Base-by-base conservation (phyloP, 2,888 invertebrate genomes). In the Euplagia quadripunctaria region DNA sequence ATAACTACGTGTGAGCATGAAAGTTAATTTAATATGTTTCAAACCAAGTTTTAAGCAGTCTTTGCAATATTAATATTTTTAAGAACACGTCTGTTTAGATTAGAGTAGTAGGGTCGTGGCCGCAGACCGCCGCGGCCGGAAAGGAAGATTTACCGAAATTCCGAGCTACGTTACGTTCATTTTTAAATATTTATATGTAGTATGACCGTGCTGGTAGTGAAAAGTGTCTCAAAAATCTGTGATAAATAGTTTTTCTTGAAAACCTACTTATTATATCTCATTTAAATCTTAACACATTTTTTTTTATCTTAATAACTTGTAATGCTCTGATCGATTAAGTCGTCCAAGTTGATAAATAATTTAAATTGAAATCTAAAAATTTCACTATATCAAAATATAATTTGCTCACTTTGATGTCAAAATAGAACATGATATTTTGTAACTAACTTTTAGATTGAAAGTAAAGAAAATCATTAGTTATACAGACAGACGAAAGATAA, bases 131-230 rank as follows among this genome's bases (percentile, higher is more conserved):
- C 86, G 90, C 79, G 91, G 89, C 93, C 93, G 93, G 94, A 94
- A 94, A 91, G 89, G 86, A 90, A 92, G 89, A 92, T 89, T 89
- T 91, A 88, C 88, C 90, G 87, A 89, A 91, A 90, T 90, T 89
- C 83, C 82, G 85, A 86, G 89, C 85, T 86, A 86, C 87, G 84
- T 84, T 87, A 86, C 89, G 88, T 88, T 80, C 83, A 86, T 87
- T 87, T 86, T 89, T 85, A 86, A 89, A 89, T 89, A 89, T 89
- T 91, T 86, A 90, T 87, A 85, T 81, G 82, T 78, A 86, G 83
- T 78, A 86, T 78, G 81, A 61, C 14, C 31, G 14, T 79, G 77
- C 74, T 79, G 74, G 71, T 64, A 74, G 73, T 55, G 69, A 51
- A 58, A 73, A 72, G 66, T 82, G 70, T 63, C 66, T 71, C 74